These are phyloP conservation scores for Oeneis ivallda DNA, from an alignment of 2,888 invertebrate species.

Conservation along the genomic window DNA sequence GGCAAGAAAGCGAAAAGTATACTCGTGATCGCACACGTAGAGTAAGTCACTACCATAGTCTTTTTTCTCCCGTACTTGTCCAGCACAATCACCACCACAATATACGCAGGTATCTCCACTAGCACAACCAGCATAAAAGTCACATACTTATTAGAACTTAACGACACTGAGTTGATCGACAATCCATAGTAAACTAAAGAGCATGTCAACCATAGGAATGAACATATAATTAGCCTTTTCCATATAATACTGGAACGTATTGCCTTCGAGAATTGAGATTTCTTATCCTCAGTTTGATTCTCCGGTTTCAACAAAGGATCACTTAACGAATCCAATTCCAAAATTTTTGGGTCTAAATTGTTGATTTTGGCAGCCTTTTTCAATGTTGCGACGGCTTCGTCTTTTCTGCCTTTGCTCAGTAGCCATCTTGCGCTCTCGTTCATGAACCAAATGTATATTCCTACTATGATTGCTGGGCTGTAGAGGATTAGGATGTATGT, in stretches of 20 bases:
- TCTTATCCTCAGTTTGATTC: constrained; percentile 60
- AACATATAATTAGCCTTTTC: constrained; percentile 84
- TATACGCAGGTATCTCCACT: constrained; percentile 88
- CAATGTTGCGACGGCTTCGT: constrained; percentile 84
- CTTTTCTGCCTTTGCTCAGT: constrained; percentile 85
- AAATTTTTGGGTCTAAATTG: constrained; percentile 72
- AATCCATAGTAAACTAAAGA: constrained; percentile 91
- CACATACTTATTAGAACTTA: constrained; percentile 87
- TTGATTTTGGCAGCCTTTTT: constrained; percentile 85
- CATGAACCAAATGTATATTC: constrained; percentile 86
- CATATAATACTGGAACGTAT: constrained; percentile 81
- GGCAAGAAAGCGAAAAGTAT: constrained; percentile 84
- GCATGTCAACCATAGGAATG: constrained; percentile 89
- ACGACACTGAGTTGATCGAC: constrained; percentile 87
- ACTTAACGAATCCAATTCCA: constrained; percentile 71
- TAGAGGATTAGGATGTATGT: constrained; percentile 86
- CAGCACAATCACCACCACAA: constrained; percentile 84
- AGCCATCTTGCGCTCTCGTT: constrained; percentile 92
- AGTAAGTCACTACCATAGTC: constrained; percentile 83
- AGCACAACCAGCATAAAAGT: constrained; percentile 86
- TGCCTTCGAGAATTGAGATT: constrained; percentile 74
- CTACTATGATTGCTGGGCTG: constrained; percentile 84
- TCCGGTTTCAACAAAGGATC: constrained; percentile 65
- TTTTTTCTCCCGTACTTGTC: constrained; percentile 85
- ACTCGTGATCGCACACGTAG: constrained; percentile 83